Evolutionary conservation across 2,888 invertebrate genomes (phyloP).

Genomic region (Ochropleura plecta): DNA sequence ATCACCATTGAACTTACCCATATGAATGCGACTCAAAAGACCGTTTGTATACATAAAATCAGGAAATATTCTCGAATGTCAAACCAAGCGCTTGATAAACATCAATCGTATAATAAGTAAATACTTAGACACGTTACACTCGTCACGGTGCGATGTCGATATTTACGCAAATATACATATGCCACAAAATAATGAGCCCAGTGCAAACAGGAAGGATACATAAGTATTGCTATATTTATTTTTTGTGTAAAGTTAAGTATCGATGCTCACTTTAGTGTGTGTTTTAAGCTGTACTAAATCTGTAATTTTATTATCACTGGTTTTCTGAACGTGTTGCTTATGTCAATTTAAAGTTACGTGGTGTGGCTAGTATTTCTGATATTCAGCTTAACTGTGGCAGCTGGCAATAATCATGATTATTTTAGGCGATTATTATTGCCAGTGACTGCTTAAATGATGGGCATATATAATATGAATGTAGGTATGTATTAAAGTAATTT

Average conservation of each 20-base stretch:
- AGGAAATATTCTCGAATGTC: slow-evolving; percentile 53
- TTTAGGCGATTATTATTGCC: no score
- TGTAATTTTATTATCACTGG: neutral
- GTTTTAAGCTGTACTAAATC: neutral
- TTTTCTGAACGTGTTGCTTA: neutral
- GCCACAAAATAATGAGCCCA: slow-evolving; percentile 84
- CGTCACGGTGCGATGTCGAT: slow-evolving; percentile 67
- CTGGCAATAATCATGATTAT: no score
- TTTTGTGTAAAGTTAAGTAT: slow-evolving; percentile 26
- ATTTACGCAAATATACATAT: slow-evolving; percentile 76
- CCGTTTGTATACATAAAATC: slow-evolving; percentile 19
- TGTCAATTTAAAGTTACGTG: neutral
- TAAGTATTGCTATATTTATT: slow-evolving; percentile 48
- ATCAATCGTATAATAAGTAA: slow-evolving; percentile 72
- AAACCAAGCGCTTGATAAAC: slow-evolving; percentile 65
- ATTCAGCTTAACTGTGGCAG: no score
- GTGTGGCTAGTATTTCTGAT: no score
- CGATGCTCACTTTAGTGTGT: neutral
- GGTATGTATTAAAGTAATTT: no score
- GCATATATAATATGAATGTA: no score
- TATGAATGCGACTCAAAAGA: slow-evolving; percentile 11
- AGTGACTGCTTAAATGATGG: no score
- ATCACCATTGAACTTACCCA: neutral
- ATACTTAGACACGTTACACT: slow-evolving; percentile 68
- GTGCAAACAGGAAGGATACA: slow-evolving; percentile 78